phyloP scores from a whole-genome alignment of 2,888 invertebrate genomes.

The Margaritifera margaritifera region DNA sequence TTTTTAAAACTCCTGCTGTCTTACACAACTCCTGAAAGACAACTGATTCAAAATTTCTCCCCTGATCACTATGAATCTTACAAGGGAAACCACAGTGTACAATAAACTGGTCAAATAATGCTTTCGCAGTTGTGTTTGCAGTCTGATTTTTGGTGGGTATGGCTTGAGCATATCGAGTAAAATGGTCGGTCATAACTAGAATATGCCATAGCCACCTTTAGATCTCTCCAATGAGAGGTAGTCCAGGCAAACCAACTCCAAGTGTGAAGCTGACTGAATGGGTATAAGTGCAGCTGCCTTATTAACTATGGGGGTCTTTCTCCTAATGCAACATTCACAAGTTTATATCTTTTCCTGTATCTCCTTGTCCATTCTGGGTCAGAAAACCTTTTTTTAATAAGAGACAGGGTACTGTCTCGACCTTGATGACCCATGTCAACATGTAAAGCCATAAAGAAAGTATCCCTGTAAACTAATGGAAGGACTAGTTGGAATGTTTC shows the following conservation, averaged over 20 bases:
- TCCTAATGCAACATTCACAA: constrained; percentile 5
- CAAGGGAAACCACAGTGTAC: too few species aligned
- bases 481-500: constrained; percentile 1
- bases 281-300: background rate
- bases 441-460: constrained; percentile 5
- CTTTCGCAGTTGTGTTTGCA: too few species aligned
- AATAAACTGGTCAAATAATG: too few species aligned
- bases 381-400: constrained; percentile 11
- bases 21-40: too few species aligned
- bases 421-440: constrained; percentile 13
- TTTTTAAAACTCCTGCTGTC: too few species aligned
- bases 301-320: constrained; percentile 4
- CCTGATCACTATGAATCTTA: too few species aligned
- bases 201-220: background rate
- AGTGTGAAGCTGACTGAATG: too few species aligned
- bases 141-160: too few species aligned
- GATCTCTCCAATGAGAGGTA: constrained; percentile 4
- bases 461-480: background rate
- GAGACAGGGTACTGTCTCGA: constrained; percentile 16
- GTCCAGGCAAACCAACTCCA: constrained; percentile 6
- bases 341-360: constrained; percentile 2
- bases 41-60: too few species aligned
- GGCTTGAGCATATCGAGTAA: too few species aligned
- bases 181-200: too few species aligned
- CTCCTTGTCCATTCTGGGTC: constrained; percentile 19